These are phyloP conservation scores for Paradisaea rubra DNA, from an alignment of 2,113 vertebrate species.

Conservation along the genomic window DNA sequence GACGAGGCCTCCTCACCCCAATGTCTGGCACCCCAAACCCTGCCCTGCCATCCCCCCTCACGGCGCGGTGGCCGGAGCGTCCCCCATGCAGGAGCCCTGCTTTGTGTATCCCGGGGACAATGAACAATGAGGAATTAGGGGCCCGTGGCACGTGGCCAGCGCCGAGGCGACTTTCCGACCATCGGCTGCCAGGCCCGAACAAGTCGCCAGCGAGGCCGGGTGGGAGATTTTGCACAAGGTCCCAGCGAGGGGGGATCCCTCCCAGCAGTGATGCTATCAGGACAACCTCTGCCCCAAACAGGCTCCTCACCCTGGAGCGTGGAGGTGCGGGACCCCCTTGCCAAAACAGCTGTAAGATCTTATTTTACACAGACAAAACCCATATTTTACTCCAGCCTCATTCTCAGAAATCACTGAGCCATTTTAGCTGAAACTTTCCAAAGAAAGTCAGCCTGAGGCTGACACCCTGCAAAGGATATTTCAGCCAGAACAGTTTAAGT, in stretches of 20 bases:
- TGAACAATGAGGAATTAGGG: constrained; percentile 49
- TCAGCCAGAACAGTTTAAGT: constrained; percentile 62
- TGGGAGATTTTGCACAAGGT: not conserved
- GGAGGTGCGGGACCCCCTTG: not conserved
- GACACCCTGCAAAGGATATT: constrained; percentile 58
- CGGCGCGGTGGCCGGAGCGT: accelerated
- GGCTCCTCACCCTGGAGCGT: not conserved
- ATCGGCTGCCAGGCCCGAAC: not conserved
- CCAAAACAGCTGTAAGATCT: not conserved
- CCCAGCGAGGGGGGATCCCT: not conserved
- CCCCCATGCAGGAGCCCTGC: not conserved
- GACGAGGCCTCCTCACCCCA: not conserved
- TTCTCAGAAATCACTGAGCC: constrained; percentile 58
- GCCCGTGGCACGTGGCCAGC: not conserved
- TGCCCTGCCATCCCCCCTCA: not conserved
- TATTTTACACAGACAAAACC: constrained; percentile 17
- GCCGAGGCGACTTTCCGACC: not conserved
- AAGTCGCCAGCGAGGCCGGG: not conserved
- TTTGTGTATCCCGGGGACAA: constrained; percentile 9
- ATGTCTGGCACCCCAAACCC: not conserved
- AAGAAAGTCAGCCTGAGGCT: constrained; percentile 57
- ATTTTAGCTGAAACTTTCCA: constrained; percentile 61
- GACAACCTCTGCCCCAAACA: not conserved
- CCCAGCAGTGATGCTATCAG: accelerated
- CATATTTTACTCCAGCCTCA: constrained; percentile 30